Evolutionary conservation across 2,888 invertebrate genomes (phyloP).

Genomic region (Eristalinus aeneus): DNA sequence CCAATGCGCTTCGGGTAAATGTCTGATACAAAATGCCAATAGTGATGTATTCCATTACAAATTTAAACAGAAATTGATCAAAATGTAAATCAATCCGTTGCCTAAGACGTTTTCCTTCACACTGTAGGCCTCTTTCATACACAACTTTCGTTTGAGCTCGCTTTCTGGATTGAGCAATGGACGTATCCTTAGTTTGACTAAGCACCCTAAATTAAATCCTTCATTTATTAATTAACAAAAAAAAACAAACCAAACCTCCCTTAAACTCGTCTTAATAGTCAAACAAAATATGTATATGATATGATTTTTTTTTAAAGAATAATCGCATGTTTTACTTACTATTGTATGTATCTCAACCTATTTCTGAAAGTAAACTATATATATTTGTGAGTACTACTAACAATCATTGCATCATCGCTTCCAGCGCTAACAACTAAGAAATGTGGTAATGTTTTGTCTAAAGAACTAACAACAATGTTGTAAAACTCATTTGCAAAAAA

Average conservation of each 20-base stretch:
- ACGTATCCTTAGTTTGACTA: neutral
- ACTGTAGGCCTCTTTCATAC: neutral
- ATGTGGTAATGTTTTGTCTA: conserved; percentile 56
- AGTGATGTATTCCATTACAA: neutral
- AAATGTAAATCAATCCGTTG: neutral
- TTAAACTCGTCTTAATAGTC: neutral
- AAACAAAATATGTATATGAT: neutral
- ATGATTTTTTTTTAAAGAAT: conserved; percentile 31
- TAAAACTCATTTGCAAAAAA: neutral
- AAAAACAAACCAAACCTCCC: neutral
- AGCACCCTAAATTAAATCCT: neutral
- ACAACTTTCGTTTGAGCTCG: neutral
- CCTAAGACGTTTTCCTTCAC: neutral
- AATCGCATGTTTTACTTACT: conserved; percentile 49
- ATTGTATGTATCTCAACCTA: conserved; percentile 46
- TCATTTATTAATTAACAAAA: neutral
- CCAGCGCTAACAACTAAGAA: conserved; percentile 42
- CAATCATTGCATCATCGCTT: conserved; percentile 66
- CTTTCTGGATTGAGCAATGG: neutral
- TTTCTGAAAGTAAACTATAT: conserved; percentile 53
- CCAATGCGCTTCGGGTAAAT: neutral
- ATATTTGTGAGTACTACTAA: conserved; percentile 63
- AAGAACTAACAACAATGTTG: neutral
- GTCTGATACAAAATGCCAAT: neutral
- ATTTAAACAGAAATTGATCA: neutral